A percentile compares a stretch with the other conserved stretches of the same genome.
These are phyloP conservation scores for Leptinotarsa tumamoca DNA, from an alignment of 2,888 invertebrate species.

Conservation along the genomic window DNA sequence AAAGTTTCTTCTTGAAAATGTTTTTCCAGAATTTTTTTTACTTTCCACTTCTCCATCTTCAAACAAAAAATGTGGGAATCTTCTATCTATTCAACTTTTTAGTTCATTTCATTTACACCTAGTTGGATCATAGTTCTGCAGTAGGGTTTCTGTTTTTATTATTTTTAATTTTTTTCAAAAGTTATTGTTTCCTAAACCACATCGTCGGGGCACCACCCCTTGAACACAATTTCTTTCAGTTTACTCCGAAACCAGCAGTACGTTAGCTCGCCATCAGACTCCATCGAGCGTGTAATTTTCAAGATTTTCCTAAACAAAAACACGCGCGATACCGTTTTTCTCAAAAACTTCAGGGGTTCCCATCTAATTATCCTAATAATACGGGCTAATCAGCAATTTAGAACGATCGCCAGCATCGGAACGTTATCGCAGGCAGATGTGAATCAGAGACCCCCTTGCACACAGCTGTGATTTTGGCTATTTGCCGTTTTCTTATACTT, in stretches of 20 bases:
- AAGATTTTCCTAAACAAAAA: conserved; percentile 11
- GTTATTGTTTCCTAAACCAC: too few species aligned
- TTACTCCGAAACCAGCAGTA: background rate
- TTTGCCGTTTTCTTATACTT: conserved; percentile 37
- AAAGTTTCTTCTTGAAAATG: too few species aligned
- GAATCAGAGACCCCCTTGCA: conserved; percentile 21
- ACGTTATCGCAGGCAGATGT: conserved; percentile 26
- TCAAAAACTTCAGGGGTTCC: conserved; percentile 19
- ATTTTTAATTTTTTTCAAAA: too few species aligned
- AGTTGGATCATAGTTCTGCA: too few species aligned
- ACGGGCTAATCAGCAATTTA: conserved; percentile 26
- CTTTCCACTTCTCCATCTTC: too few species aligned
- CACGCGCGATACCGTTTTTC: conserved; percentile 10
- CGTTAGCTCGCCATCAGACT: background rate
- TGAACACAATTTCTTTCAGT: too few species aligned
- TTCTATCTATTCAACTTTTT: too few species aligned
- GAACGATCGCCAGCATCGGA: conserved; percentile 16
- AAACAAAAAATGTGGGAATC: too few species aligned
- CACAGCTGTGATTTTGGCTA: conserved; percentile 36
- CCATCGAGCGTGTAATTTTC: background rate
- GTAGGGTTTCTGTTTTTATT: too few species aligned
- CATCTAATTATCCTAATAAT: conserved; percentile 28
- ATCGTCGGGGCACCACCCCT: too few species aligned
- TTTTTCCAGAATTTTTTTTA: too few species aligned
- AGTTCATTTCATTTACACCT: too few species aligned